Percentiles rank a stretch among this genome's conserved stretches.
phyloP scores from a whole-genome alignment of 35 echinoderm and acorn worm genomes.

The Diadema setosum region DNA sequence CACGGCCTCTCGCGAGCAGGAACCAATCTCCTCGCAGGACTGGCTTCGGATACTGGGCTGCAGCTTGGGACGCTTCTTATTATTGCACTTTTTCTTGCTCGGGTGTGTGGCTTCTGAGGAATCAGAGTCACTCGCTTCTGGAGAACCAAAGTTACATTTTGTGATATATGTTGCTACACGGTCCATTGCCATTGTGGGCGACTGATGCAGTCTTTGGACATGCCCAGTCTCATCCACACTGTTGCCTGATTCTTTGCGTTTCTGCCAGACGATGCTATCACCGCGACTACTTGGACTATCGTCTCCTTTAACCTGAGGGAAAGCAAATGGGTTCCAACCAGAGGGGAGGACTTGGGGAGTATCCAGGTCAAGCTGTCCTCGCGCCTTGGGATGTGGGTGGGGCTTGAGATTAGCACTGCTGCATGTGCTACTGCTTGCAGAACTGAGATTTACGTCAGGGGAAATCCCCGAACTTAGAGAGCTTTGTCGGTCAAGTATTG shows the following conservation, averaged over 20 bases:
- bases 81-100: slow-evolving; percentile 68
- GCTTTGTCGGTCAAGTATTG: slow-evolving; percentile 47
- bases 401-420: neutral
- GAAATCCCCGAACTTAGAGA: slow-evolving; percentile 82
- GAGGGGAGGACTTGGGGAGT: slow-evolving; percentile 24
- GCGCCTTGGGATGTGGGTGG: neutral
- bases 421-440: neutral
- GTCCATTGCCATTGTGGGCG: slow-evolving; percentile 55
- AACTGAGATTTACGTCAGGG: slow-evolving; percentile 26
- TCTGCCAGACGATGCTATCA: slow-evolving; percentile 65
- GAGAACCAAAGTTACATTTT: slow-evolving; percentile 58
- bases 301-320: slow-evolving; percentile 33
- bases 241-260: slow-evolving; percentile 46
- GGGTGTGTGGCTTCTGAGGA: neutral
- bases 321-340: slow-evolving; percentile 73
- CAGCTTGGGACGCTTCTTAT: slow-evolving; percentile 35
- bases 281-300: slow-evolving; percentile 21
- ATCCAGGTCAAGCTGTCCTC: neutral
- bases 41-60: slow-evolving; percentile 67
- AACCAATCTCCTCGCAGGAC: slow-evolving; percentile 91
- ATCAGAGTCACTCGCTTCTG: slow-evolving; percentile 65
- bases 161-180: slow-evolving; percentile 58
- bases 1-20: slow-evolving; percentile 86
- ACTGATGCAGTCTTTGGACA: neutral
- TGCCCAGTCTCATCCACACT: slow-evolving; percentile 16